These are phyloP conservation scores for Cygnus olor DNA, from an alignment of 2,797 vertebrate species.

Conservation along the genomic window DNA sequence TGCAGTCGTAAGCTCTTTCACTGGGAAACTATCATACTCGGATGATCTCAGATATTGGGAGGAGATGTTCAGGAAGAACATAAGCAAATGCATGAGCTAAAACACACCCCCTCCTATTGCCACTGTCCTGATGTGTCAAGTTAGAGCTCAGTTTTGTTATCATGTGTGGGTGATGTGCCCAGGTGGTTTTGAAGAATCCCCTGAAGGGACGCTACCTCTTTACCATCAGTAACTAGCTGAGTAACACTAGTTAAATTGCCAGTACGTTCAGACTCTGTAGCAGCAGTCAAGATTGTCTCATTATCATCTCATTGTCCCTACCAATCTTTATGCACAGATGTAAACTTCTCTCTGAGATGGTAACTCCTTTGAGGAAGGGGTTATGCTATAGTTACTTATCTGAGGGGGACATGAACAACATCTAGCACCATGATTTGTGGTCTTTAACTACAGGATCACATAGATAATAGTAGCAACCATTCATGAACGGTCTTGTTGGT, in stretches of 20 bases:
- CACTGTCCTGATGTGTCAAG: fast-evolving
- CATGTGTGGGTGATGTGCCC: neutral
- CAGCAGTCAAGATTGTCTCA: neutral
- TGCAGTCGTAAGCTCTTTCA: conserved; percentile 6
- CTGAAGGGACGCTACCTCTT: neutral
- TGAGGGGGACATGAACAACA: neutral
- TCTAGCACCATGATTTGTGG: neutral
- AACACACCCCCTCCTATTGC: neutral
- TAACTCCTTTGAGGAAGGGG: neutral
- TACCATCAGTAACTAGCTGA: neutral
- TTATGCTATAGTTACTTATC: fast-evolving
- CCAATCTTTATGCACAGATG: neutral
- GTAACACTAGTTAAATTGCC: neutral
- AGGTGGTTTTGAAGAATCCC: neutral
- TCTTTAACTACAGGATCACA: neutral
- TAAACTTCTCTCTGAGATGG: neutral
- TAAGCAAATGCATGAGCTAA: neutral
- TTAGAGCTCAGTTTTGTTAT: neutral
- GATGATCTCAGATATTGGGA: neutral
- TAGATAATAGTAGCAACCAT: neutral
- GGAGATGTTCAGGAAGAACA: neutral
- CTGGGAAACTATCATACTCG: neutral
- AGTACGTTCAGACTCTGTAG: neutral
- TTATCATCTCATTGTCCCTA: neutral
- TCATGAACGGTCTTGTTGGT: neutral